phyloP scores from a whole-genome alignment of 2,113 vertebrate genomes.

The Sciurus niger region DNA sequence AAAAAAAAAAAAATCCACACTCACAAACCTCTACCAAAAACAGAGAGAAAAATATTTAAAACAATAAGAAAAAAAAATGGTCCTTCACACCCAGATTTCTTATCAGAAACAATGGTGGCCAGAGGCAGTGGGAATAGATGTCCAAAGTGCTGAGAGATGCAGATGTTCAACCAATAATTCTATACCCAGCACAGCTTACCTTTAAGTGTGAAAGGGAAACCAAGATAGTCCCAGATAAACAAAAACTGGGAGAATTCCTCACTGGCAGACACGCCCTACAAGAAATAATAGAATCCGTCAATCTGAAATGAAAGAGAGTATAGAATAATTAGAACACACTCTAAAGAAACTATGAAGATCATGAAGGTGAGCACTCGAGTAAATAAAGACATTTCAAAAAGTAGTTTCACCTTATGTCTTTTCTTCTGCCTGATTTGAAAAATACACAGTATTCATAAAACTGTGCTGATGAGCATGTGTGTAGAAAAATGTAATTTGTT shows the following conservation, averaged over 20 bases:
- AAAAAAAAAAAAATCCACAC: neutral
- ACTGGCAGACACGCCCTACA: neutral
- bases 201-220: neutral
- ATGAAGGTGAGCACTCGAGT: neutral
- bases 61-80: neutral
- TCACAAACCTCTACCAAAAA: neutral
- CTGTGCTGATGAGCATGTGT: neutral
- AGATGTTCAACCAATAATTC: neutral
- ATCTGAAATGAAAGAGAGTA: neutral
- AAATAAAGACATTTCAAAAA: neutral
- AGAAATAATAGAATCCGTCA: neutral
- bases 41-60: neutral
- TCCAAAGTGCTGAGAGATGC: neutral
- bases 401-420: neutral
- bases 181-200: neutral
- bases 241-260: neutral
- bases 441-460: neutral
- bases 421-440: neutral
- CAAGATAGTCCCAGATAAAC: neutral
- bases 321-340: neutral
- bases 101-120: neutral
- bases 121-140: neutral
- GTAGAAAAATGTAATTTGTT: neutral
- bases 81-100: neutral
- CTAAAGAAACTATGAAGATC: neutral